These are phyloP conservation scores for Drosophila mercatorum DNA, from an alignment of 2,888 invertebrate genomes.

Conservation along the genomic window DNA sequence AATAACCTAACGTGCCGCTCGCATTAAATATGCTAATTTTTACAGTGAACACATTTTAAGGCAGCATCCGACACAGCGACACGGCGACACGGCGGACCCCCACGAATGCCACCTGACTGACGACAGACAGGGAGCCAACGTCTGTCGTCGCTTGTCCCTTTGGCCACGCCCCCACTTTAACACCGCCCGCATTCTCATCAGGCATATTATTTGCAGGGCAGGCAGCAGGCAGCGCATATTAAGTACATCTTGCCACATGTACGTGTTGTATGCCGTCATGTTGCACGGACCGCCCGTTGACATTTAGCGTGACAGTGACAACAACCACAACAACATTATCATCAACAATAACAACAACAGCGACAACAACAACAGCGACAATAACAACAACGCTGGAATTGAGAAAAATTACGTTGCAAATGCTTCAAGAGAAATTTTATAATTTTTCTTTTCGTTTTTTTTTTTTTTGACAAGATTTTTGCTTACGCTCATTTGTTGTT, in stretches of 20 bases:
- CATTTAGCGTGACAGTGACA: slow-evolving; percentile 67
- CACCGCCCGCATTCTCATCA: slow-evolving; percentile 51
- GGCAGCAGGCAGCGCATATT: slow-evolving; percentile 70
- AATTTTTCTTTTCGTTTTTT: slow-evolving; percentile 44
- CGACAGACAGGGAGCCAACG: not conserved
- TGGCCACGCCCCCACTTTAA: not conserved
- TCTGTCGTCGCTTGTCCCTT: not conserved
- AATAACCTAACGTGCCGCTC: slow-evolving; percentile 81
- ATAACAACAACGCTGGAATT: slow-evolving; percentile 51
- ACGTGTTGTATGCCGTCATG: slow-evolving; percentile 61
- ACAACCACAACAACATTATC: slow-evolving; percentile 42
- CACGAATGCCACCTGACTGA: slow-evolving; percentile 51
- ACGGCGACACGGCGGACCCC: slow-evolving; percentile 11
- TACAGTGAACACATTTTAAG: slow-evolving; percentile 78
- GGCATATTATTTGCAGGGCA: slow-evolving; percentile 71
- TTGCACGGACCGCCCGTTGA: slow-evolving; percentile 72
- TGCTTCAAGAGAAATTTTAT: slow-evolving; percentile 72
- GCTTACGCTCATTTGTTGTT: slow-evolving; percentile 68
- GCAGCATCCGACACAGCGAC: slow-evolving; percentile 41
- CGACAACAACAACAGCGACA: slow-evolving; percentile 24
- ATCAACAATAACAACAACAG: slow-evolving; percentile 30
- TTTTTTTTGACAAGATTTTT: slow-evolving; percentile 66
- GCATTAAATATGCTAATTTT: slow-evolving; percentile 81
- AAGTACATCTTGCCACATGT: slow-evolving; percentile 67
- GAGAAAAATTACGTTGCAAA: slow-evolving; percentile 75